phyloP scores from a whole-genome alignment of 2,888 invertebrate genomes.

The Lasioglossum calceatum region DNA sequence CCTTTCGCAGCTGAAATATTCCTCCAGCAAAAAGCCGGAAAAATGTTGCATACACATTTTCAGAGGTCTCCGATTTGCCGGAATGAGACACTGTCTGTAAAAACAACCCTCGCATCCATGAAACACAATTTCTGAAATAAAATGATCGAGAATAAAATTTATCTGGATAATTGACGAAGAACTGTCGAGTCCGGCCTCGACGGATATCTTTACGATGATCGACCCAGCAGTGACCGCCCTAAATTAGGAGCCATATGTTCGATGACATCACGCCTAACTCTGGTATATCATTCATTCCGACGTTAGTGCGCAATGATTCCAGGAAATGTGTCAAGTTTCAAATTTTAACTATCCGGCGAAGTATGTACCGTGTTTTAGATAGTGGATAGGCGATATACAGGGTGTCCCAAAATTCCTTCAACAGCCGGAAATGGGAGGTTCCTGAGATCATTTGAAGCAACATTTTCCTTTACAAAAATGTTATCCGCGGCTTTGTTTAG shows the following conservation, averaged over 20 bases:
- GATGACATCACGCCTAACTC: neutral
- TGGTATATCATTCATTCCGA: neutral
- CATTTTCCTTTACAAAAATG: too few species aligned
- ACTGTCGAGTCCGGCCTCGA: neutral
- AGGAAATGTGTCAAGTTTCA: neutral
- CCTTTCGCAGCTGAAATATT: neutral
- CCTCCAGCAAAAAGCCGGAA: too few species aligned
- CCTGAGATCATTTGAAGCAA: too few species aligned
- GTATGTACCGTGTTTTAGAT: neutral
- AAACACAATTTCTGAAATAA: too few species aligned
- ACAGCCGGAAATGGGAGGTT: too few species aligned
- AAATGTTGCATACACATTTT: too few species aligned
- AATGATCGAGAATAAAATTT: neutral
- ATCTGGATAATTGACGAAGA: neutral
- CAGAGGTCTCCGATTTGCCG: too few species aligned
- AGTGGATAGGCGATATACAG: neutral
- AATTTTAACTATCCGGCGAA: too few species aligned
- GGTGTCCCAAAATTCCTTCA: too few species aligned
- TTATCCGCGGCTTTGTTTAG: too few species aligned
- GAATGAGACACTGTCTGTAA: too few species aligned
- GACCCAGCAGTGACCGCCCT: neutral
- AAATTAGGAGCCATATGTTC: neutral
- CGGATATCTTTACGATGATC: neutral
- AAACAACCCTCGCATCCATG: too few species aligned
- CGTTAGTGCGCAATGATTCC: neutral